A percentile compares a stretch with the other conserved stretches of the same genome.
Conservation (phyloP, 1,140 invertebrate genomes). For the Aphaenogaster floridana region DNA sequence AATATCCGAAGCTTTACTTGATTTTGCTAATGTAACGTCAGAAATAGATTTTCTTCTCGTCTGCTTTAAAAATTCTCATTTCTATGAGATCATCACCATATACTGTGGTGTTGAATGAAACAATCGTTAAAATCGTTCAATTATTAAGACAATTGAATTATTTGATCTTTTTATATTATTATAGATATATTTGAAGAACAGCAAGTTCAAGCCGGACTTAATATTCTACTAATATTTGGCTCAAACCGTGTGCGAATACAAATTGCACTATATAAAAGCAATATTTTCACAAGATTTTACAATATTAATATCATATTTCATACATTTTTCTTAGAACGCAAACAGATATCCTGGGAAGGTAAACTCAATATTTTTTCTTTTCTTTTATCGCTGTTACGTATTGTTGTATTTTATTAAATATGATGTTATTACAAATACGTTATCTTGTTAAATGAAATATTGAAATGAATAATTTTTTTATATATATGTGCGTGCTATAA, state of each 20-base stretch:
- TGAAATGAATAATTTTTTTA: conserved; percentile 18
- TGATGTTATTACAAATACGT: conserved; percentile 24
- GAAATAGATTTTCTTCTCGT: conserved; percentile 42
- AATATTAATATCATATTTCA: neutral
- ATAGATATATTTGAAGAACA: conserved; percentile 15
- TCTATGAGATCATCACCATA: neutral
- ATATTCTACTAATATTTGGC: neutral
- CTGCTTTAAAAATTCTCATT: neutral
- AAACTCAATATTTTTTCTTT: conserved; percentile 76
- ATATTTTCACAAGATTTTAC: neutral
- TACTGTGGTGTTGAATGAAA: neutral
- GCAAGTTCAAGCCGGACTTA: neutral
- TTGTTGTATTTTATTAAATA: conserved; percentile 39
- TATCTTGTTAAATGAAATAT: conserved; percentile 26
- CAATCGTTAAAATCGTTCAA: conserved; percentile 18
- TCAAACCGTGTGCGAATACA: conserved; percentile 9
- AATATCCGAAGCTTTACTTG: neutral
- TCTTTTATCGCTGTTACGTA: conserved; percentile 36
- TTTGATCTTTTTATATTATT: conserved; percentile 32
- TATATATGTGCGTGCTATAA: conserved; percentile 5
- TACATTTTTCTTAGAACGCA: neutral
- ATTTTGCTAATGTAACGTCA: conserved; percentile 16
- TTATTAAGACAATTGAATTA: conserved; percentile 42
- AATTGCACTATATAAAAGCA: neutral
- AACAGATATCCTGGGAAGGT: conserved; percentile 61